Evolutionary conservation across 1,140 invertebrate species (phyloP).

Genomic region (Cydia pomonella): DNA sequence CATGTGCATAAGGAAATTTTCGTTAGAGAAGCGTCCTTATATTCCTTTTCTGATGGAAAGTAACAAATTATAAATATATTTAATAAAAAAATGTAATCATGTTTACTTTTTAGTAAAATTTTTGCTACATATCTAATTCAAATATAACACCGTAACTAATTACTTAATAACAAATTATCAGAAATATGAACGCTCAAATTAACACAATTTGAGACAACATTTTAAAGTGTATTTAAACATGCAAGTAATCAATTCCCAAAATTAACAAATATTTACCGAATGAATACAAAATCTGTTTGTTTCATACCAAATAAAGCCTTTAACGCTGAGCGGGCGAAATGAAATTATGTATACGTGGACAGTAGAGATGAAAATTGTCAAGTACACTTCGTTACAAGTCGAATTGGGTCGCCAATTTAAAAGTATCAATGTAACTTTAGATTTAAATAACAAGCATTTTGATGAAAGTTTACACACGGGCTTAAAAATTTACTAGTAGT

Average conservation of each 20-base stretch:
- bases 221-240: neutral
- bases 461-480: neutral
- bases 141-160: too few relatives aligned
- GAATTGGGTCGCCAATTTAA: neutral
- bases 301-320: slow-evolving; percentile 1
- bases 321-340: neutral
- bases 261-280: slow-evolving; percentile 10
- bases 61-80: too few relatives aligned
- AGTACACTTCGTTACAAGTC: neutral
- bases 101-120: too few relatives aligned
- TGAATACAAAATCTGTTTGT: slow-evolving; percentile 6
- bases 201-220: neutral
- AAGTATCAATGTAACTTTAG: neutral
- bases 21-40: too few relatives aligned
- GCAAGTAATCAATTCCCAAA: neutral
- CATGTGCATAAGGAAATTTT: too few relatives aligned
- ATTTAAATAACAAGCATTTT: neutral
- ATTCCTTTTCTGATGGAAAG: too few relatives aligned
- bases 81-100: too few relatives aligned
- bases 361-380: slow-evolving; percentile 1
- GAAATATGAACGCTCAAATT: neutral
- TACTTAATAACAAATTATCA: neutral
- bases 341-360: neutral
- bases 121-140: too few relatives aligned
- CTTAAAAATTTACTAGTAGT: neutral